Conservation (phyloP, 2,888 invertebrate genomes). For the Drosophila mulleri region DNA sequence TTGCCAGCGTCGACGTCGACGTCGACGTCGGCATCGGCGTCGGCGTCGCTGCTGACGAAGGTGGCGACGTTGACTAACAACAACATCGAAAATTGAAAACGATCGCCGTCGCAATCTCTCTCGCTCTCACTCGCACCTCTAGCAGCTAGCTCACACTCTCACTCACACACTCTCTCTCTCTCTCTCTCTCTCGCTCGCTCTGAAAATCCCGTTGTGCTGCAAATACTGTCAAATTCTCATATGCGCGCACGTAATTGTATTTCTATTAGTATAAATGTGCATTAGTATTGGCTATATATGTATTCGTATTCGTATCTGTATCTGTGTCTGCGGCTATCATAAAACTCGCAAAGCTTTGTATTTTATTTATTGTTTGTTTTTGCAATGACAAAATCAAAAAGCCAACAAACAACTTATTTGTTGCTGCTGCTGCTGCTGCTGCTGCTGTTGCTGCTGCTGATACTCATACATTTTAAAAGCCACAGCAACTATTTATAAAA, state of each 20-base stretch:
- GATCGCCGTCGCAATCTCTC: constrained; percentile 53
- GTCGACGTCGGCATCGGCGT: constrained; percentile 39
- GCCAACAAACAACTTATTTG: constrained; percentile 63
- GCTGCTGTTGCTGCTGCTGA: constrained; percentile 13
- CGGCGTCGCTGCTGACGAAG: constrained; percentile 39
- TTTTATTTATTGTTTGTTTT: constrained; percentile 64
- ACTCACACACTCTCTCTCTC: constrained; percentile 1
- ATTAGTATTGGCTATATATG: constrained; percentile 21
- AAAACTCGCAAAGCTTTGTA: constrained; percentile 38
- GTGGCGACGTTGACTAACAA: constrained; percentile 54
- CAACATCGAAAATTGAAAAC: constrained; percentile 67
- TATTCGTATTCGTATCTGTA: constrained; percentile 1
- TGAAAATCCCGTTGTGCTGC: constrained; percentile 45
- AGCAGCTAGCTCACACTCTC: constrained; percentile 1
- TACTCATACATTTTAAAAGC: constrained; percentile 57
- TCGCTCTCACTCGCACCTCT: constrained; percentile 16
- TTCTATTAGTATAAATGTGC: constrained; percentile 19
- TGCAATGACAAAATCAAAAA: constrained; percentile 65
- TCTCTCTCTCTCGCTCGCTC: constrained; percentile 6
- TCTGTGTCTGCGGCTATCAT: constrained; percentile 20
- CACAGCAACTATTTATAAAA: constrained; percentile 76
- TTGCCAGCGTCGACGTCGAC: constrained; percentile 46
- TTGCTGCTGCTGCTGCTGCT: constrained; percentile 13
- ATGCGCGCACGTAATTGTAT: constrained; percentile 21
- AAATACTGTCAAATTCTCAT: constrained; percentile 45